Conservation (phyloP, 2,797 vertebrate species). For the Poeciliopsis gracilis region DNA sequence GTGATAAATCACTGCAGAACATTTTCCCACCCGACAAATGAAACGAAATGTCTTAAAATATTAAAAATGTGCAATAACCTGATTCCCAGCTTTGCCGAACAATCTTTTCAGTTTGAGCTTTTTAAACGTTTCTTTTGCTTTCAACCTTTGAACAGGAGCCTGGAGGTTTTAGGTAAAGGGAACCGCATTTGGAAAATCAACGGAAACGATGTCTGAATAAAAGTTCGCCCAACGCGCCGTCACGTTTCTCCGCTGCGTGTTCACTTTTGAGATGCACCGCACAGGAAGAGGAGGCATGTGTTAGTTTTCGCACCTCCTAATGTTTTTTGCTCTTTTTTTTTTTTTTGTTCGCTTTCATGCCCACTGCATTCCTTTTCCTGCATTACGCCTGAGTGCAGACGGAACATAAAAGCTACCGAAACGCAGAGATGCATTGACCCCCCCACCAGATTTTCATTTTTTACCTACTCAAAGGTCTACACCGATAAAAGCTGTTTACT, state of each 20-base stretch:
- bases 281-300: not conserved
- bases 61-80: not conserved
- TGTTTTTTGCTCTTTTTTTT: not conserved
- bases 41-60: not conserved
- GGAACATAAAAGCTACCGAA: not conserved
- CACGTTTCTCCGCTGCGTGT: not conserved
- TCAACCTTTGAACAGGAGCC: too few species aligned
- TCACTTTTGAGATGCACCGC: not conserved
- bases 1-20: not conserved
- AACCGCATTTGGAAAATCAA: not conserved
- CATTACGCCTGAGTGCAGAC: not conserved
- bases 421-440: not conserved
- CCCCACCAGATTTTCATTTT: not conserved
- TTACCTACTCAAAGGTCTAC: not conserved
- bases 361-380: not conserved
- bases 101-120: not conserved
- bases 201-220: not conserved
- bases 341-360: not conserved
- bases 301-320: not conserved
- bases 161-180: not conserved
- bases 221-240: not conserved
- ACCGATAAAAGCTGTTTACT: slow-evolving; percentile 1
- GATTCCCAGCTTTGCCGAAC: not conserved
- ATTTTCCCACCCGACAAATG: not conserved
- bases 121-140: not conserved